Evolutionary conservation across 2,797 vertebrate genomes (phyloP).

Genomic region (Scolopax rusticola): DNA sequence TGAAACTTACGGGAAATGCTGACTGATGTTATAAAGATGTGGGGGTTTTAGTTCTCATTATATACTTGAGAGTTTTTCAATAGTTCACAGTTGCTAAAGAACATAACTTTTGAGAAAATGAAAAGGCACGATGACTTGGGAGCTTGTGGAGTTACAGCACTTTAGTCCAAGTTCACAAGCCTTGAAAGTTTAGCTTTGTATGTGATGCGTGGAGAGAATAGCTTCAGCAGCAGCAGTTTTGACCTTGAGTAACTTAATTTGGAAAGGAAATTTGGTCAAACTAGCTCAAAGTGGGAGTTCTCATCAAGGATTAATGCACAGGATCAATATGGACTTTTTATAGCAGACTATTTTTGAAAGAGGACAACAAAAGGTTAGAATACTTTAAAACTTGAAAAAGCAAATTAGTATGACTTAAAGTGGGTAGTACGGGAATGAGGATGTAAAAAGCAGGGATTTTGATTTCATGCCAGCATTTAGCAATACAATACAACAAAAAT

Average conservation of each 20-base stretch:
- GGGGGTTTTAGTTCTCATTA: not conserved
- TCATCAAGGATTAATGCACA: constrained; percentile 56
- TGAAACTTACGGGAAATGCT: not conserved
- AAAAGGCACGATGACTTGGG: not conserved
- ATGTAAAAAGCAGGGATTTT: not conserved
- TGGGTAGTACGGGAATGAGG: not conserved
- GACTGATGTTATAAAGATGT: not conserved
- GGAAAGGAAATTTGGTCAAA: constrained; percentile 54
- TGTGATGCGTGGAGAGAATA: not conserved
- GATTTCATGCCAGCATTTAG: not conserved
- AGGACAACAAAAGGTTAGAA: constrained; percentile 61
- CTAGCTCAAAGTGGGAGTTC: not conserved
- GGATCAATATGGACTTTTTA: constrained; percentile 61
- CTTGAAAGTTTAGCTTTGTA: not conserved
- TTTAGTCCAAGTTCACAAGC: not conserved
- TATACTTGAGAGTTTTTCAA: not conserved
- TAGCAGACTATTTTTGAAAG: constrained; percentile 37
- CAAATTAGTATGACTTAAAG: constrained; percentile 31
- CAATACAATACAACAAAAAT: not conserved
- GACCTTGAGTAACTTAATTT: constrained; percentile 64
- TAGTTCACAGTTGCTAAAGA: not conserved
- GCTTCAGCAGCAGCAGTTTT: not conserved
- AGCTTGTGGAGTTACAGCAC: not conserved
- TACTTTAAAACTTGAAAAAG: constrained; percentile 28
- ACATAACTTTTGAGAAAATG: not conserved